phyloP scores from a whole-genome alignment of 2,113 vertebrate species.

The Mungos mungo region DNA sequence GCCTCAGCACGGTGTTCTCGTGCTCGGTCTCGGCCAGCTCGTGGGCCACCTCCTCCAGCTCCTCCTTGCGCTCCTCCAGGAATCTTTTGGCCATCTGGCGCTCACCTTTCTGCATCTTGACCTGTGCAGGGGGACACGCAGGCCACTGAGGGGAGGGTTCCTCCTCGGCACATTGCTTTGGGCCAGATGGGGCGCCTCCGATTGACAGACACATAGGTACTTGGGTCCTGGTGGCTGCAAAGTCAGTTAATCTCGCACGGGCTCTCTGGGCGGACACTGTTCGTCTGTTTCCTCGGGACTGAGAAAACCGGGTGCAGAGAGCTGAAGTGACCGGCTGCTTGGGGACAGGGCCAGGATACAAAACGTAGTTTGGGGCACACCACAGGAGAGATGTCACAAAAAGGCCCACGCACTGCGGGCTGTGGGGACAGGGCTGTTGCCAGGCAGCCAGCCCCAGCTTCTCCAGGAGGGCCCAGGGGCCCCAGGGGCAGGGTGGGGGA shows the following conservation, averaged over 20 bases:
- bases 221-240: rapidly evolving
- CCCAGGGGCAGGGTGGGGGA: neutral
- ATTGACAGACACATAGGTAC: rapidly evolving
- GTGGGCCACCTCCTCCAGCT: slow-evolving; percentile 88
- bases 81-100: slow-evolving; percentile 90
- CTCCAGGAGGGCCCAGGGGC: neutral
- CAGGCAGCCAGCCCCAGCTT: neutral
- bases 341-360: neutral
- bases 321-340: neutral
- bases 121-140: slow-evolving; percentile 77
- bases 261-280: neutral
- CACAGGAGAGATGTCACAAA: neutral
- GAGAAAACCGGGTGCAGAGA: neutral
- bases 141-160: neutral
- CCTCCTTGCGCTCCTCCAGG: slow-evolving; percentile 89
- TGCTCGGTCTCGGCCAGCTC: slow-evolving; percentile 91
- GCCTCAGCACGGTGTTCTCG: slow-evolving; percentile 88
- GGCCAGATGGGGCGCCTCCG: neutral
- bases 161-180: neutral
- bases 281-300: neutral
- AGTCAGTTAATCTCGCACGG: neutral
- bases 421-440: neutral
- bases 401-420: neutral
- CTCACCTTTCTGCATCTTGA: slow-evolving; percentile 87
- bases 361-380: neutral